phyloP scores from a whole-genome alignment of 2,797 vertebrate genomes.

The Fundulus diaphanus region DNA sequence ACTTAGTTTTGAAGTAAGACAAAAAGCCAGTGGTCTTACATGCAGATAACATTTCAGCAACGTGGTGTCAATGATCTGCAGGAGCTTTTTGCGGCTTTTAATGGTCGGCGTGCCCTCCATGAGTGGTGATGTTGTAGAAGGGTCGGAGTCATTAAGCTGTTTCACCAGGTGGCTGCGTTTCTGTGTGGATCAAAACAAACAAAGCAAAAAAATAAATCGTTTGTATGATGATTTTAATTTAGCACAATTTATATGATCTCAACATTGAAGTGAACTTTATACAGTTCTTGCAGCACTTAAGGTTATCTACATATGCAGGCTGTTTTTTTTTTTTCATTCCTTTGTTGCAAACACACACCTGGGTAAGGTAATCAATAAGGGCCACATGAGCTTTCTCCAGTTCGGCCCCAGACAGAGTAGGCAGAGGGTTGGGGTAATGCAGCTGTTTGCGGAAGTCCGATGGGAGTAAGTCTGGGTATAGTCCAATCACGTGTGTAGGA shows the following conservation, averaged over 20 bases:
- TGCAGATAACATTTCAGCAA: conserved; percentile 97
- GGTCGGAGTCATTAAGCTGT: conserved; percentile 94
- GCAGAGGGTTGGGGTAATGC: conserved; percentile 96
- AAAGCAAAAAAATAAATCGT: not conserved
- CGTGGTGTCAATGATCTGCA: conserved; percentile 98
- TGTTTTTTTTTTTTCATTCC: not conserved
- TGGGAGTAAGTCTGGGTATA: conserved; percentile 96
- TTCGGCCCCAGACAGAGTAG: conserved; percentile 90
- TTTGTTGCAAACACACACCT: conserved; percentile 72
- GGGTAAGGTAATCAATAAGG: conserved; percentile 98
- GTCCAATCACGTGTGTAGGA: conserved; percentile 97
- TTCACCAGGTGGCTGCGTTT: conserved; percentile 98
- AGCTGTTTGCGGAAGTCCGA: conserved; percentile 97
- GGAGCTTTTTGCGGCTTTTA: conserved; percentile 96
- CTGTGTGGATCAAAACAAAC: conserved; percentile 66
- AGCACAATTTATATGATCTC: not conserved
- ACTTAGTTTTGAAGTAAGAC: not conserved
- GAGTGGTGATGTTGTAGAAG: conserved; percentile 93
- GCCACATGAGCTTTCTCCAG: conserved; percentile 97
- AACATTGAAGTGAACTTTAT: not conserved
- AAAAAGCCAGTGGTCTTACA: conserved; percentile 74
- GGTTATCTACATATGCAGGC: too few relatives aligned
- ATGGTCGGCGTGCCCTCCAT: conserved; percentile 98
- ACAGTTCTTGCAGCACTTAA: too few relatives aligned
- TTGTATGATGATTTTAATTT: not conserved